These are phyloP conservation scores for Ictidomys tridecemlineatus DNA, from an alignment of 2,113 vertebrate genomes.

Conservation along the genomic window DNA sequence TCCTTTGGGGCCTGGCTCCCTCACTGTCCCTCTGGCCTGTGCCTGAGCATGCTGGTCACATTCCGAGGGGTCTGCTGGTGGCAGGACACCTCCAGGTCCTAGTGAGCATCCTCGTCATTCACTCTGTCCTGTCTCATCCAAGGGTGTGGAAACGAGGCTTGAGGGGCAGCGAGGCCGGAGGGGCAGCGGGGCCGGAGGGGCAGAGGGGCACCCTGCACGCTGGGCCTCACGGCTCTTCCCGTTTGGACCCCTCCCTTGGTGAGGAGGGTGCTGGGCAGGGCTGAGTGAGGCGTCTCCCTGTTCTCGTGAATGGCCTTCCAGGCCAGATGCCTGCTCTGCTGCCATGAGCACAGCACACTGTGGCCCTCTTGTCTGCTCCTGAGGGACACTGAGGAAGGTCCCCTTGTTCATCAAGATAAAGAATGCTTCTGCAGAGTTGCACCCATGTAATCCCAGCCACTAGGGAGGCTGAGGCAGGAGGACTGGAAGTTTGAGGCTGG, in stretches of 20 bases:
- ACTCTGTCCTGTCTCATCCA: no score
- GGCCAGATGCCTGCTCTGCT: accelerated
- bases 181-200: no score
- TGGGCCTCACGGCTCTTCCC: not conserved
- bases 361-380: not conserved
- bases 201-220: no score
- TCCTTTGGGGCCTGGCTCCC: not conserved
- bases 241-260: accelerated
- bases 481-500: no score
- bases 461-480: no score
- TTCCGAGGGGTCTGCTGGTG: not conserved
- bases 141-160: no score
- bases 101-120: no score
- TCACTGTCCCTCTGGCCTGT: no score
- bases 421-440: no score
- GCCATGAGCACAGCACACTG: accelerated
- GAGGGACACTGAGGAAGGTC: accelerated
- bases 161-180: no score
- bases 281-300: accelerated
- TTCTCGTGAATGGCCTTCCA: no score
- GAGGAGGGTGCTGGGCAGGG: not conserved
- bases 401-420: accelerated
- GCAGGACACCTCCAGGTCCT: not conserved
- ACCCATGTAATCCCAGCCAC: no score
- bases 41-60: not conserved